Percentiles rank a stretch among this genome's conserved stretches.
Evolutionary conservation across 2,113 vertebrate genomes (phyloP).

Genomic region (Saguinus imperator): DNA sequence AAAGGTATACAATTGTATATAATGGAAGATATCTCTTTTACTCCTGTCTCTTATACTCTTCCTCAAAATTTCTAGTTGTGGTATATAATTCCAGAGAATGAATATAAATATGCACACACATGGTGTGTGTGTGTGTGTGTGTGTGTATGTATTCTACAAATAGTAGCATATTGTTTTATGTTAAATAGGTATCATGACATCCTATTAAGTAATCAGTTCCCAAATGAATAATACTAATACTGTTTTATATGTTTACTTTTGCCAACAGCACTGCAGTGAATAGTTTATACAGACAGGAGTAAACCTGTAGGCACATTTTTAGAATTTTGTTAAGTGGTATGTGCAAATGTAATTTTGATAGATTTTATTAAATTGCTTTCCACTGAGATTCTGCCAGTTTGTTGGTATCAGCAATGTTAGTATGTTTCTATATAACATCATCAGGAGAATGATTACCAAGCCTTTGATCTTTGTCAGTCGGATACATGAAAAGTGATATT

Average conservation of each 20-base stretch:
- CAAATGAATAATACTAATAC: neutral
- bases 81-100: neutral
- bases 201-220: neutral
- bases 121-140: neutral
- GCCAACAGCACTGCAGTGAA: neutral
- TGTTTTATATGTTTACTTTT: neutral
- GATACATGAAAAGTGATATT: neutral
- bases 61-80: neutral
- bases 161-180: neutral
- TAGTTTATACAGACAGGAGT: neutral
- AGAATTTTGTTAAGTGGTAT: neutral
- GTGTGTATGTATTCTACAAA: neutral
- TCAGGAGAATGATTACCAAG: neutral
- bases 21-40: neutral
- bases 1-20: neutral
- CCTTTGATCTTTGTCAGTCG: neutral
- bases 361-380: neutral
- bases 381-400: neutral
- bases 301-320: neutral
- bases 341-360: neutral
- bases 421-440: neutral
- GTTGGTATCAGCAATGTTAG: neutral
- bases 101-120: neutral
- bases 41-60: neutral
- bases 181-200: neutral